Base-by-base conservation (phyloP, 2,113 vertebrate species). In the Falco punctatus region DNA sequence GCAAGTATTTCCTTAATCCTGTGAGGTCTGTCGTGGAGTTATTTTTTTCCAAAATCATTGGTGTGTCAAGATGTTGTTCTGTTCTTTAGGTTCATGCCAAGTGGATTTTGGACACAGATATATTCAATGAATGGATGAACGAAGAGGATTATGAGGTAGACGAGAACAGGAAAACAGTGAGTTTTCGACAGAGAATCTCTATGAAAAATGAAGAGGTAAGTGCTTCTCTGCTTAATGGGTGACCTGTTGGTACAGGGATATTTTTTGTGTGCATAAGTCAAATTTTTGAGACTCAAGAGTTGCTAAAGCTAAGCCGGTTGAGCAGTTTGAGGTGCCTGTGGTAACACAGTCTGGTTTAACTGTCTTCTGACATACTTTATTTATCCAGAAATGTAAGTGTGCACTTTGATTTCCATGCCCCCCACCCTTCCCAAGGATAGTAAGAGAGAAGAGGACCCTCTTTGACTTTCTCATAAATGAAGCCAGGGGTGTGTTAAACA, bases 81-180 rank as follows among this genome's bases (percentile, higher is more conserved):
- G 44, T 48, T 10, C 64, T 94, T 75, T 73, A 99, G 99, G 99
- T 99, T 44, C 99, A 99, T 18, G 98, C 98, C 74, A 99, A 99
- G 96, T 99, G 99, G 99, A 98, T 99, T 92, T 96, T 99, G 96
- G 99, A 99, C 97, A 99, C 99, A 0, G 99, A 99, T 22, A 62
- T 99, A 55, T 99, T 99, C 97, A 99, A 99, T 14, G 99, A 99
- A 90, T 99, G 99, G 99, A 99, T 99, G 99, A 99, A 99, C 28
- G 99, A 99, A 73, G 99, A 99, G 91, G 99, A 99, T 97, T 99
- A 99, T 1, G 99, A 99, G 95, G 98, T 99, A 30, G 99, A 99
- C 33, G 99, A 99, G 90, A 99, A 98, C 97, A 99, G 99, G 98
- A 99, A 99, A 91, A 97, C 98, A 0, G 98, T 99, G 83, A 99